These are phyloP conservation scores for Schlechtendalia chinensis DNA, from an alignment of 1,140 invertebrate genomes.

Conservation along the genomic window DNA sequence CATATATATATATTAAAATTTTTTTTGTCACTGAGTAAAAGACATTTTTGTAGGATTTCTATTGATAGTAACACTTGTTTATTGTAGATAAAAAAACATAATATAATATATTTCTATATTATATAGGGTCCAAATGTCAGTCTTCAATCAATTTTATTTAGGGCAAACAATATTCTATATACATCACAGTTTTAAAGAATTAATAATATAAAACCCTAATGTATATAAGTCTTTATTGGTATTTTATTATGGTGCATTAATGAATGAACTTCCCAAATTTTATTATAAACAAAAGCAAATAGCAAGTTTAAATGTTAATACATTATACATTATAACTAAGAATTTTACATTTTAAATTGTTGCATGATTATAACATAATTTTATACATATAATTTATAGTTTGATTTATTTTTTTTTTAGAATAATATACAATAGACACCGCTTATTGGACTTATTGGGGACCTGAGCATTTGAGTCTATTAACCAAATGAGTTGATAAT, in stretches of 20 bases:
- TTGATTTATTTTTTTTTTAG: not conserved
- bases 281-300: not conserved
- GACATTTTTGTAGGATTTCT: not conserved
- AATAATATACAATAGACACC: too few relatives aligned
- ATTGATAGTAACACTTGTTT: not conserved
- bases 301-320: constrained; percentile 32
- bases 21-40: not conserved
- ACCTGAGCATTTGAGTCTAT: too few relatives aligned
- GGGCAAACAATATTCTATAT: constrained; percentile 40
- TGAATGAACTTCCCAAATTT: constrained; percentile 23
- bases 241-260: constrained; percentile 25
- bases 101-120: not conserved
- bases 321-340: not conserved
- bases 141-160: constrained; percentile 44
- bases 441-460: too few relatives aligned
- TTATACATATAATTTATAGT: not conserved
- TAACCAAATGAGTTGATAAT: too few relatives aligned
- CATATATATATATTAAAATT: not conserved
- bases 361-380: too few relatives aligned
- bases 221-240: constrained; percentile 30
- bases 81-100: not conserved
- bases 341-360: not conserved
- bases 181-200: constrained; percentile 39
- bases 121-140: constrained; percentile 44
- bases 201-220: constrained; percentile 23